Evolutionary conservation across 2,797 vertebrate species (phyloP).

Genomic region (Sebastes minor): DNA sequence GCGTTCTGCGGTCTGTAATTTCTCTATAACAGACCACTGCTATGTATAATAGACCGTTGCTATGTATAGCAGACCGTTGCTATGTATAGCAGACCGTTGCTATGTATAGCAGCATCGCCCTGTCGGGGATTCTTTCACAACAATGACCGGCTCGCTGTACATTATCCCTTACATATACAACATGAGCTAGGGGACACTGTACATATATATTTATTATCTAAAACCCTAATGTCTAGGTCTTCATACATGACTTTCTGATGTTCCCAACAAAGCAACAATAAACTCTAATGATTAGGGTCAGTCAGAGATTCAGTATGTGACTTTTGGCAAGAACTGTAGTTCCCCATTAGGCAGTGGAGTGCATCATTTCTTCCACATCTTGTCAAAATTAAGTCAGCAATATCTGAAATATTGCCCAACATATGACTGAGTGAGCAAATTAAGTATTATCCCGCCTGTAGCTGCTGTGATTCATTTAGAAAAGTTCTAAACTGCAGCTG

Average conservation of each 20-base stretch:
- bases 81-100: too few relatives aligned
- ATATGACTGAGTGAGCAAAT: neutral
- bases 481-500: neutral
- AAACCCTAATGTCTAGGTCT: neutral
- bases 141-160: too few relatives aligned
- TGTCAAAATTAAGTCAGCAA: neutral
- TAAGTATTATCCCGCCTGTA: neutral
- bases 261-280: neutral
- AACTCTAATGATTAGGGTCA: neutral
- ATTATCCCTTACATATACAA: neutral
- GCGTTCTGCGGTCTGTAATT: too few relatives aligned
- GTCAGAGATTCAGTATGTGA: neutral
- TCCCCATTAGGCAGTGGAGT: neutral
- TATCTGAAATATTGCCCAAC: neutral
- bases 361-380: neutral
- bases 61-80: too few relatives aligned
- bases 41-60: too few relatives aligned
- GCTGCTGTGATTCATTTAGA: neutral
- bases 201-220: neutral
- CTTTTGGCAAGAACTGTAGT: neutral
- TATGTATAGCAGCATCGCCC: too few relatives aligned
- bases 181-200: neutral
- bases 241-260: neutral
- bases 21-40: too few relatives aligned
- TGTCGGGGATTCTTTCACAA: too few relatives aligned